These are phyloP conservation scores for Eurystomus glaucurus DNA, from an alignment of 2,797 vertebrate genomes.

Conservation along the genomic window DNA sequence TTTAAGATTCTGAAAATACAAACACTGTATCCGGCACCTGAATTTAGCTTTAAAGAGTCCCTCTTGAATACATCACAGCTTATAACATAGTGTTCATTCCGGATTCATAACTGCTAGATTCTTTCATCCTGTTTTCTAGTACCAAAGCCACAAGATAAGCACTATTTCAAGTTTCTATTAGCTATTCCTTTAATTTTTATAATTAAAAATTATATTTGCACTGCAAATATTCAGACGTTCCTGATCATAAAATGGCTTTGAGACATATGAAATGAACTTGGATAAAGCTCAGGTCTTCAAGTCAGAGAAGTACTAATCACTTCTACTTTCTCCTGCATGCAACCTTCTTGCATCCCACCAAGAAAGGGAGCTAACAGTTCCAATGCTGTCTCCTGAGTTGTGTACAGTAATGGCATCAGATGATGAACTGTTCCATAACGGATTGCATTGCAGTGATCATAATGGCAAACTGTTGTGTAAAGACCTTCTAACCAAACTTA, in stretches of 20 bases:
- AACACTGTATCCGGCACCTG: not conserved
- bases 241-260: not conserved
- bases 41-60: slow-evolving; percentile 36
- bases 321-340: not conserved
- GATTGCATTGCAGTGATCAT: accelerated
- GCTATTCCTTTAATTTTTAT: not conserved
- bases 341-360: not conserved
- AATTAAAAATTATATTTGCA: not conserved
- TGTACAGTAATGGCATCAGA: not conserved
- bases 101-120: not conserved
- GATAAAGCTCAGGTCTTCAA: not conserved
- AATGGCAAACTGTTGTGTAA: not conserved
- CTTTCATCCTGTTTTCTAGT: slow-evolving; percentile 1
- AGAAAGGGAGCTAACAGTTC: not conserved
- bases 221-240: not conserved
- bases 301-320: not conserved
- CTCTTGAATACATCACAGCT: slow-evolving; percentile 8
- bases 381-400: not conserved
- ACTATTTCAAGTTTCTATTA: not conserved
- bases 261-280: not conserved
- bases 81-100: not conserved
- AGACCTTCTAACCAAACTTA: not conserved
- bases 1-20: slow-evolving; percentile 57
- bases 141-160: not conserved
- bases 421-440: not conserved